Base-by-base conservation (phyloP, 2,113 vertebrate species). In the Circaetus cinerascens region DNA sequence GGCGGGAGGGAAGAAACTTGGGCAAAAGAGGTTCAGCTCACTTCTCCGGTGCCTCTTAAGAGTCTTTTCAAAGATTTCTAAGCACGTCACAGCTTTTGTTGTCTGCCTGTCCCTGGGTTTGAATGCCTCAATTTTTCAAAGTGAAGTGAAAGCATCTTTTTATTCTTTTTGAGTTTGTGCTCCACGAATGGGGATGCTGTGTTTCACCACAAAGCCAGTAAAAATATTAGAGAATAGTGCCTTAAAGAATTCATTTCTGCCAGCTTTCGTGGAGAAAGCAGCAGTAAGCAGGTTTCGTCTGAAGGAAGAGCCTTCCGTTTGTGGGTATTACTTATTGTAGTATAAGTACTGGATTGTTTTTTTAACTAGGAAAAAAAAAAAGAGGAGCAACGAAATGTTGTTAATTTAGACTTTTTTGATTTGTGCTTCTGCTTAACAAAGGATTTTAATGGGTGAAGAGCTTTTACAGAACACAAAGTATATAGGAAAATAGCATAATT, bases 401-500 rank as follows among this genome's bases (percentile, higher is more conserved):
- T 73, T 91, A 86, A 91, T 88, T 93, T 75, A 62, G 74, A 23
- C 62, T 48, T 92, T 30, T 91, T 94, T 64, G n/a, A 85, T 62
- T 55, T 71, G 64, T 96, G 82, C 14, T 93, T 94, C 94, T 94
- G 77, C 51, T 97, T 69, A 79, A 87, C 82, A 84, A 81, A 77
- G 38, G 64, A 86, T 83, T 82, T 81, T 85, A 96, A 95, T 91
- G 71, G 43, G 12, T 2, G 3, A 92, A 91, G 77, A 92, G 55
- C 79, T 94, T 95, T 89, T 76, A 84, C 67, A 95, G 96, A 95
- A 73, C 86, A 86, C 64, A 90, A 90, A 89, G 83, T 92, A n/a
- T 71, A 80, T 78, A 62, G 69, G 81, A 81, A 73, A 87, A 48
- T 73, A 94, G 79, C 59, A 59, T 94, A 95, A 91, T 95, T 89